Percentiles rank a stretch among this genome's conserved stretches.
Conservation (phyloP, 2,113 vertebrate genomes). For the Opisthocomus hoazin region DNA sequence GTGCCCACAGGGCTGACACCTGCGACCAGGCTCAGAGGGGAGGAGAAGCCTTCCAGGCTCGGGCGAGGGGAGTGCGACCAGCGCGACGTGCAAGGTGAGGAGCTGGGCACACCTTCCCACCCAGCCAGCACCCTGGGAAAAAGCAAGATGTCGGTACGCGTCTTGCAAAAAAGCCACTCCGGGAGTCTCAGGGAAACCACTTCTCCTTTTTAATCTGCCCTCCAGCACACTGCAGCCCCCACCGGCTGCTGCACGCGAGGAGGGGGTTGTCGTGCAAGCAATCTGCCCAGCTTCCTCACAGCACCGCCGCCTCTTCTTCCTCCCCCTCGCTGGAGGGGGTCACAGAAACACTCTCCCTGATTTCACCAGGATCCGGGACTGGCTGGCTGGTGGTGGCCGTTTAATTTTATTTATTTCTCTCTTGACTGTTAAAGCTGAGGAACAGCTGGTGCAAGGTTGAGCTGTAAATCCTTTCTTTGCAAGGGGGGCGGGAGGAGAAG, state of each 20-base stretch:
- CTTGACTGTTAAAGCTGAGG: conserved; percentile 57
- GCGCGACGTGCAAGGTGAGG: not conserved
- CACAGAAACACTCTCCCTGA: conserved; percentile 35
- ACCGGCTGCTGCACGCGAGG: not conserved
- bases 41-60: not conserved
- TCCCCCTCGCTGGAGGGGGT: conserved; percentile 7
- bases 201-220: conserved; percentile 22
- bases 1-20: not conserved
- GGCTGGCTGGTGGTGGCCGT: conserved; percentile 9
- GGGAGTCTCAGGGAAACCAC: not conserved
- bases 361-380: conserved; percentile 33
- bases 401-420: conserved; percentile 73
- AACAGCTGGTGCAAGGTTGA: conserved; percentile 69
- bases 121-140: not conserved
- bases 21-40: not conserved
- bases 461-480: conserved; percentile 73
- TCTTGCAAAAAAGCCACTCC: not conserved
- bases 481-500: conserved; percentile 38
- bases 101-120: not conserved
- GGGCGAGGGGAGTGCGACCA: not conserved
- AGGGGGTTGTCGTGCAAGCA: not conserved
- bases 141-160: not conserved
- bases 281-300: not conserved
- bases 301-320: not conserved
- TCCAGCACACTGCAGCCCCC: not conserved